Base-by-base conservation (phyloP, 2,888 invertebrate species). In the Andrena bicolor region DNA sequence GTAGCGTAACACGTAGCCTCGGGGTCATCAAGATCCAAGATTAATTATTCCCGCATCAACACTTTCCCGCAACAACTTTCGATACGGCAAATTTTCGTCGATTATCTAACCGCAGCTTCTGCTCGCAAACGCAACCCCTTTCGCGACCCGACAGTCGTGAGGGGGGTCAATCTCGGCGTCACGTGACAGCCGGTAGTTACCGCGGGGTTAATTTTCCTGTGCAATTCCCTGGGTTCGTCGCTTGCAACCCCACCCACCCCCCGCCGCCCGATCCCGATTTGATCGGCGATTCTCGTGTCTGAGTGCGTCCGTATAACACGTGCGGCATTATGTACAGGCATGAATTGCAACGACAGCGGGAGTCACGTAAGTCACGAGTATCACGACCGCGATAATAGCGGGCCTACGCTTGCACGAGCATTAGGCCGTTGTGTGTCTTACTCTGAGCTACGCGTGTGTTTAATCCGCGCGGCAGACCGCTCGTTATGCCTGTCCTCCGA, bases 151-250 rank as follows among this genome's bases (percentile, higher is more conserved):
- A 35, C 8, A 35, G 49, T 48, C 26, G 32, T 13, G 20, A 20
- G 49, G 48, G 58, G 61, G 41, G 60, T 53, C 80, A 71, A 80
- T 76, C 65, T 75, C 61, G 61, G 30, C 74, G 61, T 89, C 85
- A 84, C 89, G 89, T 89, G 89, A 88, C 86, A 65, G 73, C 23
- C 51, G 70, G 84, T 78, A 84, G 88, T 87, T 87, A 89, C 78
- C 71, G 72, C 64, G 60, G 83, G 79, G 72, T 85, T 88, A 86
- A 86, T 90, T 90, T 85, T 74, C 82, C 60, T 69, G 69, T 74
- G 80, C 86, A 81, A 86, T 90, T 90, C 84, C 83, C 87, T 77
- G 66, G 87, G 88, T 86, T 84, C 86, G 84, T 85, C 80, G 74
- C 63, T 78, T 48, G 71, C 69, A 7, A 26, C 64, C 65, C 10